A percentile compares a stretch with the other conserved stretches of the same genome.
Conservation (phyloP, 2,888 invertebrate genomes). For the Metopia argyrocephala region DNA sequence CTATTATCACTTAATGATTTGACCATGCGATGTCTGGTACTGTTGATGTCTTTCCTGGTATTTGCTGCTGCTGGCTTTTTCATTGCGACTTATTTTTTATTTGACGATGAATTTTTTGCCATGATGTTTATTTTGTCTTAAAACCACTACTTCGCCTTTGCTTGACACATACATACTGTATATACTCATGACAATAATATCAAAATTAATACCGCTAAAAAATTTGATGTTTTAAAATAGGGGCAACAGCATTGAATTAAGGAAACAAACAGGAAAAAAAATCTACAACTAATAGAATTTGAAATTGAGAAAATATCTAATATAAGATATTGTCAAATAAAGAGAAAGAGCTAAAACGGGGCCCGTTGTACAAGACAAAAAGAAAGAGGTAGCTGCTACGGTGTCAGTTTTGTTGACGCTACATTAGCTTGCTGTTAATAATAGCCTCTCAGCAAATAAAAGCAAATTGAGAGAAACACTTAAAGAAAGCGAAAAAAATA, state of each 20-base stretch:
- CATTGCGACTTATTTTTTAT: conserved; percentile 12
- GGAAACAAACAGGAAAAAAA: conserved; percentile 15
- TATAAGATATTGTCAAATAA: conserved; percentile 36
- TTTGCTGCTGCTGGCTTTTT: conserved; percentile 9
- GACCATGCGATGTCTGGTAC: conserved; percentile 19
- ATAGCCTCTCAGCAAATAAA: conserved; percentile 46
- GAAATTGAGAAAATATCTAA: conserved; percentile 33
- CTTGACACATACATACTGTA: no score
- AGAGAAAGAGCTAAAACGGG: background rate
- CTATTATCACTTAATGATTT: conserved; percentile 24
- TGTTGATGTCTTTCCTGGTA: conserved; percentile 8
- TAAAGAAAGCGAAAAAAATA: conserved; percentile 18
- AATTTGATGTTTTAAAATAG: conserved; percentile 61
- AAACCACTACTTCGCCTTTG: conserved; percentile 25
- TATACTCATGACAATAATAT: conserved; percentile 22
- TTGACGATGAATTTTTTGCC: conserved; percentile 48
- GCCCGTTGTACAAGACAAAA: conserved; percentile 1
- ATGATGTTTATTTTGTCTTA: conserved; percentile 35
- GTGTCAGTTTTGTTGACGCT: conserved; percentile 53
- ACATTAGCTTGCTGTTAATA: conserved; percentile 60
- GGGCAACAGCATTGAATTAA: conserved; percentile 42
- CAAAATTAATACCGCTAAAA: no score
- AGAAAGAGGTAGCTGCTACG: conserved; percentile 18
- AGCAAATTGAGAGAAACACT: background rate
- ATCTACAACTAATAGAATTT: conserved; percentile 28